These are phyloP conservation scores for Embiotoca jacksoni DNA, from an alignment of 2,113 vertebrate genomes.

Conservation along the genomic window DNA sequence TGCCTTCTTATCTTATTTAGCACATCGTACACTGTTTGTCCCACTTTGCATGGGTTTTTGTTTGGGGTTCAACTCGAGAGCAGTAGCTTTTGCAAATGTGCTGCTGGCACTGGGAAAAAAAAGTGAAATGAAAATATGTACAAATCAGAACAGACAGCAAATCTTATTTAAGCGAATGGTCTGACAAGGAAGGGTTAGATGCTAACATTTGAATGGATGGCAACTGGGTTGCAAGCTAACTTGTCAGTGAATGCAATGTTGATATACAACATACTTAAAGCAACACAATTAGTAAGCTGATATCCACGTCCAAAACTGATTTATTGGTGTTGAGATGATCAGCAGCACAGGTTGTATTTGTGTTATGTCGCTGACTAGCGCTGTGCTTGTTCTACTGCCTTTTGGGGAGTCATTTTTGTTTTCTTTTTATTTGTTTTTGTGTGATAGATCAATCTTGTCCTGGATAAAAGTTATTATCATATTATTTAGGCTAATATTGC, in stretches of 20 bases:
- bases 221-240: not conserved
- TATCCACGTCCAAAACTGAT: slow-evolving; percentile 1
- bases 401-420: not conserved
- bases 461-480: not conserved
- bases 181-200: not conserved
- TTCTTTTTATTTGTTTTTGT: not conserved
- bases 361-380: not conserved
- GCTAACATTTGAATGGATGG: not conserved
- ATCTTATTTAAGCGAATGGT: slow-evolving; percentile 21
- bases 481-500: slow-evolving; percentile 1
- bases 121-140: not conserved
- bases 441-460: not conserved
- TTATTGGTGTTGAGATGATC: slow-evolving; percentile 8
- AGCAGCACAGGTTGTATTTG: not conserved
- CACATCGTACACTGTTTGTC: not conserved
- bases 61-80: not conserved
- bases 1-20: slow-evolving; percentile 21
- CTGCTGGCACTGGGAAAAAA: not conserved
- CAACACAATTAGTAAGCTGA: not conserved
- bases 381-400: not conserved
- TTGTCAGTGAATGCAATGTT: not conserved
- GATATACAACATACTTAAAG: slow-evolving; percentile 5
- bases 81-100: not conserved
- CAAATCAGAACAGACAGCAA: slow-evolving; percentile 17
- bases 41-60: slow-evolving; percentile 2